These are phyloP conservation scores for Eupithecia insigniata DNA, from an alignment of 2,888 invertebrate species.

Conservation along the genomic window DNA sequence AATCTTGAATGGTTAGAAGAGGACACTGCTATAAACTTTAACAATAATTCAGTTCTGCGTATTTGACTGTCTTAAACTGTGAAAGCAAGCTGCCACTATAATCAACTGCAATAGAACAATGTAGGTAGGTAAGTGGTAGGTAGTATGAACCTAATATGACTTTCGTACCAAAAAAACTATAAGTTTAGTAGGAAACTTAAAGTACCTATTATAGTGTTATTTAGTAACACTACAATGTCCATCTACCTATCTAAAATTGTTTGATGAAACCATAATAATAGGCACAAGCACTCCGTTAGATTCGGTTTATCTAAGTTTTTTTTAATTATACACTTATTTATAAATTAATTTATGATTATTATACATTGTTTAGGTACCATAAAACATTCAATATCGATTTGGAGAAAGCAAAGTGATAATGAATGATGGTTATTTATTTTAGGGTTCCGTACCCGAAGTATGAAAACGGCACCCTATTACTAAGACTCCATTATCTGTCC, in stretches of 20 bases:
- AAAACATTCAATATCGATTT: neutral
- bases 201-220: too few species aligned
- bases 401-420: neutral
- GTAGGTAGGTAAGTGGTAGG: neutral
- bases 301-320: neutral
- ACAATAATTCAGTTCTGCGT: conserved; percentile 12
- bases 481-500: neutral
- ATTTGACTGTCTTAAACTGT: conserved; percentile 3
- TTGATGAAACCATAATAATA: too few species aligned
- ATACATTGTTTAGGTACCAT: neutral
- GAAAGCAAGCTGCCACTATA: conserved; percentile 1
- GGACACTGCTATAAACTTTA: conserved; percentile 38
- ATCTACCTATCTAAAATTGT: too few species aligned
- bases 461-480: neutral
- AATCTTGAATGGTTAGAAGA: conserved; percentile 32
- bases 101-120: neutral
- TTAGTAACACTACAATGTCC: too few species aligned
- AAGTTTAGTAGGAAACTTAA: too few species aligned
- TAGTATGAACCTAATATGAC: too few species aligned
- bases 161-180: neutral
- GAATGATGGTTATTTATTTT: neutral
- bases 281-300: neutral
- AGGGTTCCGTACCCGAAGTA: neutral
- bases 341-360: neutral
- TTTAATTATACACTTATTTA: neutral